A percentile compares a stretch with the other conserved stretches of the same genome.
phyloP scores from a whole-genome alignment of 1,140 invertebrate genomes.

The Cyclargus thomasi region DNA sequence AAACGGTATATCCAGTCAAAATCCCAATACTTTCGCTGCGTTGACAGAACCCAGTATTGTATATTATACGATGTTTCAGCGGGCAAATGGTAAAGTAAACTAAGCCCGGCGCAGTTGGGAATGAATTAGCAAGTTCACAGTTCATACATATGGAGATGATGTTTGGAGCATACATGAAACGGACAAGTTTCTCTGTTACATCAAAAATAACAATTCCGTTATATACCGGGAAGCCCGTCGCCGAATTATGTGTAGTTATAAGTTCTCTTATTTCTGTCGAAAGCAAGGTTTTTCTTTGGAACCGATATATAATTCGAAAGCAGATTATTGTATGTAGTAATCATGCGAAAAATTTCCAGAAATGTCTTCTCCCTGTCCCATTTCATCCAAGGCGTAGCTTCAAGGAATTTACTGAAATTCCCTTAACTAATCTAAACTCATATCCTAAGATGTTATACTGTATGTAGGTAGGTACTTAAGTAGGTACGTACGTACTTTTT shows the following conservation, averaged over 20 bases:
- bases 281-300: no score
- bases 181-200: no score
- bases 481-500: no score
- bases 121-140: constrained; percentile 54
- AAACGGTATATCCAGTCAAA: not conserved
- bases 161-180: constrained; percentile 33
- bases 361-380: not conserved
- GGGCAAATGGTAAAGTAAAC: constrained; percentile 38
- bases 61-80: constrained; percentile 31
- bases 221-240: no score
- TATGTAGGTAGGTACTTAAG: no score
- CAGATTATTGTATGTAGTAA: not conserved
- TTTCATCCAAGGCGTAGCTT: no score
- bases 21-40: constrained; percentile 31
- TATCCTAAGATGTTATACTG: no score
- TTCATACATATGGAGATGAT: constrained; percentile 52
- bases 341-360: not conserved
- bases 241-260: no score
- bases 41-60: constrained; percentile 35
- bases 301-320: not conserved
- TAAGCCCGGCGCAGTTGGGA: constrained; percentile 39
- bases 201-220: no score
- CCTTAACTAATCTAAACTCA: no score
- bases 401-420: no score
- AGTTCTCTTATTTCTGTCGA: no score